phyloP scores from a whole-genome alignment of 2,113 vertebrate species.

The Phrynosoma platyrhinos region DNA sequence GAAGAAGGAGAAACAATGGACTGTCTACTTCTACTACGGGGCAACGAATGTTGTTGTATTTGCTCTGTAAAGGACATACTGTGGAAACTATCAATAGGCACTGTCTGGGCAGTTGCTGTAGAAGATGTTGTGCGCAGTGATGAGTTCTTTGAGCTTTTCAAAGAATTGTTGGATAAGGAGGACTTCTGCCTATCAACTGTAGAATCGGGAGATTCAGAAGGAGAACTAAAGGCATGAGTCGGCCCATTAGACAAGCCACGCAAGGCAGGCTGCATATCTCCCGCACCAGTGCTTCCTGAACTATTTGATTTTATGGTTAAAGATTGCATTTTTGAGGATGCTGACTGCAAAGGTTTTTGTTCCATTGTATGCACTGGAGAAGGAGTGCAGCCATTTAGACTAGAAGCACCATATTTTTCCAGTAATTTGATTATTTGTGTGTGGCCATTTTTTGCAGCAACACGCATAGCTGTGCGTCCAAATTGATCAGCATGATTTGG shows the following conservation, averaged over 20 bases:
- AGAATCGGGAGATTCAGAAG: slow-evolving; percentile 95
- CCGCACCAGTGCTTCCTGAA: slow-evolving; percentile 93
- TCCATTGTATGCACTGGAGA: slow-evolving; percentile 98
- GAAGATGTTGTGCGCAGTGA: slow-evolving; percentile 95
- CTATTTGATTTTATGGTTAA: slow-evolving; percentile 95
- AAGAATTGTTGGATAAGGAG: slow-evolving; percentile 94
- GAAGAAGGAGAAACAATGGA: slow-evolving; percentile 94
- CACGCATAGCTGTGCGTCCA: slow-evolving; percentile 95
- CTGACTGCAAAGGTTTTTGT: slow-evolving; percentile 85
- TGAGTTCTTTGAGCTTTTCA: slow-evolving; percentile 97
- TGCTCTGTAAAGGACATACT: slow-evolving; percentile 93
- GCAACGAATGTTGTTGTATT: slow-evolving; percentile 96
- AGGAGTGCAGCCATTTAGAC: slow-evolving; percentile 90
- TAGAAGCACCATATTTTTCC: slow-evolving; percentile 93
- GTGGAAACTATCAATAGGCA: slow-evolving; percentile 96
- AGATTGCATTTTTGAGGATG: slow-evolving; percentile 90
- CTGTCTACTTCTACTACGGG: slow-evolving; percentile 94
- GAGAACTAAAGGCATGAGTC: slow-evolving; percentile 94
- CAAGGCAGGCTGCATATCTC: slow-evolving; percentile 85
- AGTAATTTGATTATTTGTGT: slow-evolving; percentile 91
- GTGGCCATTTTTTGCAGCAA: slow-evolving; percentile 97
- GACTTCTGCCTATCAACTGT: slow-evolving; percentile 96
- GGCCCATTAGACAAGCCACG: slow-evolving; percentile 90
- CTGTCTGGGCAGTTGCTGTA: slow-evolving; percentile 94
- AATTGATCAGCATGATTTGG: slow-evolving; percentile 98